A percentile compares a stretch with the other conserved stretches of the same genome.
phyloP scores from a whole-genome alignment of 2,888 invertebrate genomes.

The Frankliniella fusca region DNA sequence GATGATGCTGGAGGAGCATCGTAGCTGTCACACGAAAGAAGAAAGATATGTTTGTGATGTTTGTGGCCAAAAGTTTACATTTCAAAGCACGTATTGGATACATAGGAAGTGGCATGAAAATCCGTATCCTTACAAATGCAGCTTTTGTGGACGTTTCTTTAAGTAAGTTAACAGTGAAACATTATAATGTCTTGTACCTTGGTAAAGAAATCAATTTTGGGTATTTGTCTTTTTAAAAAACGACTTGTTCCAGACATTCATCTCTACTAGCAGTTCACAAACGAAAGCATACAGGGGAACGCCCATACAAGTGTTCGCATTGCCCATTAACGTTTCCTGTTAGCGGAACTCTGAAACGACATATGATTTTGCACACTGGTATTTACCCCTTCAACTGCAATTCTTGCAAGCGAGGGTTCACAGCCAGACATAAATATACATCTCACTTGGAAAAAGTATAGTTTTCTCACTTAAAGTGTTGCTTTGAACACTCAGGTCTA shows the following conservation, averaged over 20 bases:
- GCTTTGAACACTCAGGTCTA: too few relatives aligned
- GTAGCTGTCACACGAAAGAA: conserved; percentile 39
- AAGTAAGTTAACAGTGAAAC: background rate
- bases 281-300: conserved; percentile 50
- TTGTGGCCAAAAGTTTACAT: conserved; percentile 39
- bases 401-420: conserved; percentile 39
- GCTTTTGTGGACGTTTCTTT: conserved; percentile 33
- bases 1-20: conserved; percentile 39
- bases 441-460: conserved; percentile 1
- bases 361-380: conserved; percentile 44
- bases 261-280: conserved; percentile 43
- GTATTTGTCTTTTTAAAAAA: background rate
- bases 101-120: conserved; percentile 40
- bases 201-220: background rate
- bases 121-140: conserved; percentile 40
- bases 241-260: background rate
- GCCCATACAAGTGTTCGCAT: conserved; percentile 49
- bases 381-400: conserved; percentile 38
- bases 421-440: background rate
- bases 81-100: conserved; percentile 40
- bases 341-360: conserved; percentile 49
- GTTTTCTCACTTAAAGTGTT: background rate
- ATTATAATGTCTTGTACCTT: background rate
- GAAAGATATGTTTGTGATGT: conserved; percentile 40
- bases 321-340: conserved; percentile 49